Base-by-base conservation (phyloP, 2,797 vertebrate genomes). In the Falco peregrinus region DNA sequence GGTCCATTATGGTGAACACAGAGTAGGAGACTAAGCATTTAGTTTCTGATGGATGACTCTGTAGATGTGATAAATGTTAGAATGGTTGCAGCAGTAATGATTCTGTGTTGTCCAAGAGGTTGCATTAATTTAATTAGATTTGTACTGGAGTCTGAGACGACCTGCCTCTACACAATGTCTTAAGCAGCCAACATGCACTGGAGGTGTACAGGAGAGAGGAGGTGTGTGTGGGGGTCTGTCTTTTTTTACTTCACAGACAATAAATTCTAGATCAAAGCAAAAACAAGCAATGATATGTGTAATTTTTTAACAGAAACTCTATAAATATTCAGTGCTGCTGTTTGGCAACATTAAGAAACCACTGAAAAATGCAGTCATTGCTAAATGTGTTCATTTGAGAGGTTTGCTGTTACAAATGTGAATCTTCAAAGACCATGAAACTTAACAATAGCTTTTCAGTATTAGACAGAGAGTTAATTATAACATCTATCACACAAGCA, bases 41-140 rank as follows among this genome's bases (percentile, higher is more conserved):
- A 56, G 59, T 63, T 94, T 59, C 82, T 97, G 95, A 96, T 91
- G 80, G 89, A 91, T 96, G 87, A 48, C 25, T 35, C 15, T 64
- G 45, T 29, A 84, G 84, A 54, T 63, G 90, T 96, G 95, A 97
- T 88, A 84, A 92, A 94, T 86, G 76, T 47, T 91, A 41, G 79
- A 91, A 84, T 26, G 73, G 82, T 69, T 89, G 84, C 12, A 16
- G 87, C 79, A 67, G 6, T 93, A 95, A 94, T 88, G 87, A 91
- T 90, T 91, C 87, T 57, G 1, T 63, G 69, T 90, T 96, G 90
- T 97, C 93, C 39, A 8, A 78, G 84, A 89, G 80, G 90, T 67
- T 95, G 93, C 96, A 93, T 96, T 97, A 97, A 96, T 97, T 95
- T 97, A 96, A 94, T 94, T 95, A 94, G 84, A 59, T 97, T 91